phyloP scores from a whole-genome alignment of 1,140 invertebrate species.

The Cydia pomonella region DNA sequence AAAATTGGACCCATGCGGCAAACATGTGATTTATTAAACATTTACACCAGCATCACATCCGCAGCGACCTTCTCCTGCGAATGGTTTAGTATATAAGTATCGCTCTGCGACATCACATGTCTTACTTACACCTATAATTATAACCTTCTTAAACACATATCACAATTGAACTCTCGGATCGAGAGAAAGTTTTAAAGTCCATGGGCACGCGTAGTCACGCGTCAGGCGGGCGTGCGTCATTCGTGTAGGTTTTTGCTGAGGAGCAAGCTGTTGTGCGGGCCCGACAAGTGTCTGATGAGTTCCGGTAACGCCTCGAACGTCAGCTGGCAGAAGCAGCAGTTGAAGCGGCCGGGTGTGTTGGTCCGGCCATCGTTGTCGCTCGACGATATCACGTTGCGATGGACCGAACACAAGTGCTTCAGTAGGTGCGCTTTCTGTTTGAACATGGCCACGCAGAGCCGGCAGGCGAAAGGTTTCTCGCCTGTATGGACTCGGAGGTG shows the following conservation, averaged over 20 bases:
- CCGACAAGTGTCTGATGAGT: constrained; percentile 90
- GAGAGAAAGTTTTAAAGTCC: constrained; percentile 74
- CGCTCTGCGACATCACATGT: constrained; percentile 73
- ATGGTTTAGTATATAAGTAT: constrained; percentile 70
- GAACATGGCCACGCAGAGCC: constrained; percentile 93
- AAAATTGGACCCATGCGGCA: constrained; percentile 78
- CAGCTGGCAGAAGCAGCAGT: constrained; percentile 92
- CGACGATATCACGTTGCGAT: constrained; percentile 90
- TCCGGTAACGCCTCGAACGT: constrained; percentile 91
- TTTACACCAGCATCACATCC: constrained; percentile 61
- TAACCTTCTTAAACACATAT: constrained; percentile 76
- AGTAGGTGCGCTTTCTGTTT: constrained; percentile 93
- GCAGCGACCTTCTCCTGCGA: constrained; percentile 53
- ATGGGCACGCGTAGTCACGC: constrained; percentile 54
- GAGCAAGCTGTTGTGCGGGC: constrained; percentile 91
- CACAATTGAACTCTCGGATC: constrained; percentile 72
- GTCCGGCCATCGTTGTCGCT: constrained; percentile 85
- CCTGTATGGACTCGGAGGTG: constrained; percentile 92
- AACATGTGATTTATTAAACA: constrained; percentile 71
- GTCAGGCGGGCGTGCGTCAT: constrained; percentile 78
- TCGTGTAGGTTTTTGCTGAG: constrained; percentile 93
- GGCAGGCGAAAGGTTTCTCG: constrained; percentile 93
- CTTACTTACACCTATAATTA: constrained; percentile 68
- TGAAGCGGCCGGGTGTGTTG: constrained; percentile 84
- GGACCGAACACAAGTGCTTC: constrained; percentile 92